Percentiles rank a stretch among this genome's conserved stretches.
These are phyloP conservation scores for Hylia prasina DNA, from an alignment of 2,113 vertebrate species.

Conservation along the genomic window DNA sequence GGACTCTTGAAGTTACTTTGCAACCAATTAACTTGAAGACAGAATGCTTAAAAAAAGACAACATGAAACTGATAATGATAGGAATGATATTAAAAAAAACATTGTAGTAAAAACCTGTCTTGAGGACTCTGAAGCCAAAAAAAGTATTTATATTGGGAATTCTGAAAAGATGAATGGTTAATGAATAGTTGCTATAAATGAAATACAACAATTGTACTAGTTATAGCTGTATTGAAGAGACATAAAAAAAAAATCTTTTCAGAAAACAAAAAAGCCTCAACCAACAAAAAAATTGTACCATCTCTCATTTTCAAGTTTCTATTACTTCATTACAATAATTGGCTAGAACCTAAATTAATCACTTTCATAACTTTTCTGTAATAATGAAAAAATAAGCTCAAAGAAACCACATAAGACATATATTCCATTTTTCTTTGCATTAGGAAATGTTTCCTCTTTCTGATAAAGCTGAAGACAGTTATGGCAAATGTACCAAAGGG, in stretches of 20 bases:
- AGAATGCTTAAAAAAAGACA: background rate
- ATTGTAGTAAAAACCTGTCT: background rate
- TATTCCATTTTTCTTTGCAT: background rate
- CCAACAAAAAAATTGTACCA: background rate
- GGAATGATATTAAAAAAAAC: background rate
- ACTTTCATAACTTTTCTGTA: background rate
- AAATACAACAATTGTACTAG: background rate
- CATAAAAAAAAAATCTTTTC: background rate
- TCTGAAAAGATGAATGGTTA: background rate
- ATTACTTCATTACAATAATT: background rate
- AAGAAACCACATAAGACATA: background rate
- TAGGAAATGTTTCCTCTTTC: background rate
- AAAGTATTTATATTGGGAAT: background rate
- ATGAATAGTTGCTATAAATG: background rate
- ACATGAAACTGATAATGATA: background rate
- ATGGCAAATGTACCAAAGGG: background rate
- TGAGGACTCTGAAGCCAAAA: background rate
- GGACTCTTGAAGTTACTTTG: background rate
- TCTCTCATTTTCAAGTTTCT: background rate
- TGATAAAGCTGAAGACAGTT: background rate
- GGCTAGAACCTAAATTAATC: background rate
- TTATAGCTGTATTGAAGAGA: background rate
- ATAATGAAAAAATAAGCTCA: background rate
- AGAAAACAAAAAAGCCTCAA: background rate
- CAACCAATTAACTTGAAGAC: background rate